Percentiles rank a stretch among this genome's conserved stretches.
Conservation (phyloP, 2,797 vertebrate species). For the Orestias chungarensis region DNA sequence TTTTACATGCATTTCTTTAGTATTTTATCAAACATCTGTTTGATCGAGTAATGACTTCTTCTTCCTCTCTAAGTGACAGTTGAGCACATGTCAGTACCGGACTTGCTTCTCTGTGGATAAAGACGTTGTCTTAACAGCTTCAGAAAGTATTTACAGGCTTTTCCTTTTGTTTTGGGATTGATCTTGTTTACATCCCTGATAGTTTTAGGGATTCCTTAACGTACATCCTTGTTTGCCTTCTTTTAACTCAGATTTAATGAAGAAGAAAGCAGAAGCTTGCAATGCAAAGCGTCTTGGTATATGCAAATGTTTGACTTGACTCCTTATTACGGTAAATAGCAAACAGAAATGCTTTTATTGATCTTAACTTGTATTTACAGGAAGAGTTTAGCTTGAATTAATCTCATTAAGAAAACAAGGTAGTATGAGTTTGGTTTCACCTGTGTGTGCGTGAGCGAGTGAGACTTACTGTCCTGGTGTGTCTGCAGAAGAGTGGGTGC, state of each 20-base stretch:
- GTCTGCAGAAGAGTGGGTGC: slow-evolving; percentile 84
- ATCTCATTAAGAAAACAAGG: not conserved
- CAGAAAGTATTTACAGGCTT: not conserved
- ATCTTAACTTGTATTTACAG: not conserved
- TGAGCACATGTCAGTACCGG: not conserved
- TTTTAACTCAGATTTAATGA: not conserved
- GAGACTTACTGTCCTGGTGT: slow-evolving; percentile 90
- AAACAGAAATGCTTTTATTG: not conserved
- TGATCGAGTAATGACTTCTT: not conserved
- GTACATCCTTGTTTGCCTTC: not conserved
- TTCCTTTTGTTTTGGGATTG: not conserved
- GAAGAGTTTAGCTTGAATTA: not conserved
- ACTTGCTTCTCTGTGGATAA: not conserved
- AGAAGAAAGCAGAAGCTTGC: not conserved
- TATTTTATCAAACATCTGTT: too few species aligned
- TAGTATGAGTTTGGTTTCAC: not conserved
- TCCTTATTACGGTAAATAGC: not conserved
- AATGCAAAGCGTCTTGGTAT: not conserved
- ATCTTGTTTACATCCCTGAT: not conserved
- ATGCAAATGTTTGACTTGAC: not conserved
- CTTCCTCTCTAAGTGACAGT: not conserved
- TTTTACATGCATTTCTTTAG: not conserved
- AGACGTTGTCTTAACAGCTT: too few species aligned
- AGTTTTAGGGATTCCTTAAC: not conserved
- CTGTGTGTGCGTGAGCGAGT: not conserved